Percentiles rank a stretch among this genome's conserved stretches.
Conservation (phyloP, 2,113 vertebrate genomes). For the Kobus ellipsiprymnus region DNA sequence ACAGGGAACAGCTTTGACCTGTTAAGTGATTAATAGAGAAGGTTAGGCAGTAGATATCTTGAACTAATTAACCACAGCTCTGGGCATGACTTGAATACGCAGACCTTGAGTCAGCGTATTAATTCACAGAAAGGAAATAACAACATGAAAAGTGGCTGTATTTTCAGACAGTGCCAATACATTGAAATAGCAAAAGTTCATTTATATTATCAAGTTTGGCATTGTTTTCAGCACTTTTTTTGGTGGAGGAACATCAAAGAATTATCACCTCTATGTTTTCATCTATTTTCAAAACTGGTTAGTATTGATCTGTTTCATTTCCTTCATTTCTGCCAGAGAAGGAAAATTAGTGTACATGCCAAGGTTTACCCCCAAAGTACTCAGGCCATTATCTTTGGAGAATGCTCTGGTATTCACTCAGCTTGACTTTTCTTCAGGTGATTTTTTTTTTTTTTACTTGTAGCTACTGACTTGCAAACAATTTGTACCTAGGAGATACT, state of each 20-base stretch:
- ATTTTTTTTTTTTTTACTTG: background rate
- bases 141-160: background rate
- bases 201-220: background rate
- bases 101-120: background rate
- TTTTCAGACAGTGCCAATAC: background rate
- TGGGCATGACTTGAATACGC: background rate
- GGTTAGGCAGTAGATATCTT: background rate
- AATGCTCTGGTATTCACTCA: background rate
- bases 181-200: background rate
- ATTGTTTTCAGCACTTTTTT: slow-evolving; percentile 21
- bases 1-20: background rate
- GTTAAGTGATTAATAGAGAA: background rate
- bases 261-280: background rate
- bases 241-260: background rate
- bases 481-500: background rate
- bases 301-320: background rate
- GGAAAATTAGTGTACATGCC: background rate
- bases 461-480: background rate
- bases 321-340: background rate
- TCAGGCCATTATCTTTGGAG: background rate
- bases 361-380: background rate
- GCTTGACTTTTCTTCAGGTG: background rate
- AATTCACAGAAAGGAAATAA: background rate
- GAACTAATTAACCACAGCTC: background rate
- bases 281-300: background rate